A percentile compares a stretch with the other conserved stretches of the same genome.
These are phyloP conservation scores for Zapus hudsonius DNA, from an alignment of 2,113 vertebrate species.

Conservation along the genomic window DNA sequence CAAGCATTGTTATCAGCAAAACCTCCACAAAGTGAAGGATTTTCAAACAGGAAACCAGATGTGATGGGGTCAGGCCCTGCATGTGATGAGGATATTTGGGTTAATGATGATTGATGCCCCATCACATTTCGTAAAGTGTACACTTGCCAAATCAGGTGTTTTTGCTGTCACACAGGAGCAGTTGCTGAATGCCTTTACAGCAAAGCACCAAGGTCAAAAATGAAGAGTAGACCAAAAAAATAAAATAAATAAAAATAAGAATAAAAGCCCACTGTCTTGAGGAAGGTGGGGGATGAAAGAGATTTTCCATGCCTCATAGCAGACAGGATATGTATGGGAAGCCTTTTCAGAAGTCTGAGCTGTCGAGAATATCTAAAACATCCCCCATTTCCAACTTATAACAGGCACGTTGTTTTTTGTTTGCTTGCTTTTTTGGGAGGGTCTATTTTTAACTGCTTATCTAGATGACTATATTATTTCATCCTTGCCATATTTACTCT, in stretches of 20 bases:
- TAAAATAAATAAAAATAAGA: too few relatives aligned
- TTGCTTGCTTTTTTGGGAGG: background rate
- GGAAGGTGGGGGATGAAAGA: conserved; percentile 59
- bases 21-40: conserved; percentile 82
- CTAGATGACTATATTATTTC: background rate
- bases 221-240: conserved; percentile 53
- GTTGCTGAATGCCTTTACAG: conserved; percentile 67
- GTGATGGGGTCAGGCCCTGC: conserved; percentile 85
- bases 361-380: background rate
- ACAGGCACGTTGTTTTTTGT: background rate
- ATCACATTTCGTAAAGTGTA: conserved; percentile 85
- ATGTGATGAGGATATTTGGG: conserved; percentile 81
- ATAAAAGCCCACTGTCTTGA: conserved; percentile 42
- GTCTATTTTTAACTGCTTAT: conserved; percentile 20
- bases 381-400: background rate
- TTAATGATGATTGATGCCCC: conserved; percentile 92
- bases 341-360: background rate
- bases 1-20: conserved; percentile 85
- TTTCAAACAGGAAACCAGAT: conserved; percentile 89
- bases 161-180: conserved; percentile 77
- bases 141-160: conserved; percentile 83
- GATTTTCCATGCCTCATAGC: background rate
- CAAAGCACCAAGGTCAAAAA: conserved; percentile 81
- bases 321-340: background rate
- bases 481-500: background rate